A percentile compares a stretch with the other conserved stretches of the same genome.
Conservation (phyloP, 1,140 invertebrate genomes). For the Drosophila kurseongensis region DNA sequence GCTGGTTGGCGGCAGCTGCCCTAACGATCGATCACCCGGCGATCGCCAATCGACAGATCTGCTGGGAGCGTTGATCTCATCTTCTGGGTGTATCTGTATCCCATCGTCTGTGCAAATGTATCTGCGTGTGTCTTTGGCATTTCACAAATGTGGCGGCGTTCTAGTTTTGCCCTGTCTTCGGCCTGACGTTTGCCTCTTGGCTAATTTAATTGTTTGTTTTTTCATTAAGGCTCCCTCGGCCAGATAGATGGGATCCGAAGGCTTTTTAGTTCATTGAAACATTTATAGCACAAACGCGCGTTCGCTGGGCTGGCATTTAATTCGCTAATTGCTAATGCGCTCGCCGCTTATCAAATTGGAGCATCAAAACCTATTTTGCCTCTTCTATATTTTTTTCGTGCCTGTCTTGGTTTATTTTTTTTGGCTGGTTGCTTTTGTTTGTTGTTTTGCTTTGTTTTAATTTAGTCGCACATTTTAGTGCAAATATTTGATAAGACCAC, state of each 20-base stretch:
- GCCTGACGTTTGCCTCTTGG: constrained; percentile 65
- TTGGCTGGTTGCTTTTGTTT: constrained; percentile 37
- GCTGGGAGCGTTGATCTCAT: constrained; percentile 69
- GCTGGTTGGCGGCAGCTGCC: constrained; percentile 57
- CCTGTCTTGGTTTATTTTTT: constrained; percentile 11
- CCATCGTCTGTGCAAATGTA: constrained; percentile 6
- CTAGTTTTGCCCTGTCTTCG: constrained; percentile 70
- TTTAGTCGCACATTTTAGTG: constrained; percentile 77
- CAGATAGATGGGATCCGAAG: constrained; percentile 44
- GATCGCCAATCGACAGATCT: constrained; percentile 20
- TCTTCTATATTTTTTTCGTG: constrained; percentile 26
- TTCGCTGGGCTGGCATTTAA: constrained; percentile 63
- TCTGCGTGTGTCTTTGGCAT: constrained; percentile 60
- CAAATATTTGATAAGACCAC: constrained; percentile 76
- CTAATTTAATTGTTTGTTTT: constrained; percentile 82
- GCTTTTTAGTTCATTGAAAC: constrained; percentile 77
- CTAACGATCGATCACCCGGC: constrained; percentile 53
- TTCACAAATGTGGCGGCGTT: constrained; percentile 75
- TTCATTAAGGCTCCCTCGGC: constrained; percentile 59
- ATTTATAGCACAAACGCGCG: constrained; percentile 70
- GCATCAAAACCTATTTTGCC: constrained; percentile 65
- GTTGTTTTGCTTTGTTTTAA: constrained; percentile 63
- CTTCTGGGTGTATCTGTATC: constrained; percentile 12
- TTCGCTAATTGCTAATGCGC: constrained; percentile 80
- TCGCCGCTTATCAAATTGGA: constrained; percentile 78